Percentiles rank a stretch among this genome's conserved stretches.
Conservation (phyloP, 2,888 invertebrate species). For the Tortricodes alternella region DNA sequence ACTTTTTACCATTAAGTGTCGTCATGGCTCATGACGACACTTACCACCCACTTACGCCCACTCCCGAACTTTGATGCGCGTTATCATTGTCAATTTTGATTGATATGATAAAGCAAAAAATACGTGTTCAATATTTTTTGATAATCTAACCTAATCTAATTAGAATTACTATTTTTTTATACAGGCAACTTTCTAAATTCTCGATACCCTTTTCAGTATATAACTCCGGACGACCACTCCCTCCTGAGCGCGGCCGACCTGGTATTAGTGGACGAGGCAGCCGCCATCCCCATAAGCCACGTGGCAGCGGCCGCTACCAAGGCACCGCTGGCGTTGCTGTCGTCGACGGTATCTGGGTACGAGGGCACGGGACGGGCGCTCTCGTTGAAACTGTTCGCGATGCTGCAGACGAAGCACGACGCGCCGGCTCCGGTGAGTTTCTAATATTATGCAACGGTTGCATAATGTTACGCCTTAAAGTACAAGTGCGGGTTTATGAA, state of each 20-base stretch:
- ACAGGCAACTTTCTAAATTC: too few species aligned
- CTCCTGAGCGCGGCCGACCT: conserved; percentile 96
- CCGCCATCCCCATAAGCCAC: conserved; percentile 97
- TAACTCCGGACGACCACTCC: conserved; percentile 95
- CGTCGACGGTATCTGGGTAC: conserved; percentile 98
- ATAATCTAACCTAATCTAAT: too few species aligned
- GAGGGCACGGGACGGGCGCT: conserved; percentile 99
- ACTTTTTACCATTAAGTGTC: too few species aligned
- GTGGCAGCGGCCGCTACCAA: conserved; percentile 94
- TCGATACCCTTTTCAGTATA: conserved; percentile 85
- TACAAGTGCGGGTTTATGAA: too few species aligned
- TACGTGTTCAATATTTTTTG: too few species aligned
- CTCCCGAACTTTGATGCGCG: too few species aligned
- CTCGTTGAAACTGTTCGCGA: conserved; percentile 96
- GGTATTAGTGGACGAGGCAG: conserved; percentile 98
- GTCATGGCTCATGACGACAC: too few species aligned
- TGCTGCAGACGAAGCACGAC: conserved; percentile 86
- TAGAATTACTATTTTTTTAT: too few species aligned
- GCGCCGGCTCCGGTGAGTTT: conserved; percentile 83
- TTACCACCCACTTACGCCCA: too few species aligned
- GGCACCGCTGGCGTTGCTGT: conserved; percentile 96
- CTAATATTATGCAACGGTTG: not conserved
- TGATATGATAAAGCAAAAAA: too few species aligned
- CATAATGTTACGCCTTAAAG: too few species aligned
- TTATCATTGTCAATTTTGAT: too few species aligned